phyloP scores from a whole-genome alignment of 1,140 invertebrate genomes.

The Hylyphantes graminicola region DNA sequence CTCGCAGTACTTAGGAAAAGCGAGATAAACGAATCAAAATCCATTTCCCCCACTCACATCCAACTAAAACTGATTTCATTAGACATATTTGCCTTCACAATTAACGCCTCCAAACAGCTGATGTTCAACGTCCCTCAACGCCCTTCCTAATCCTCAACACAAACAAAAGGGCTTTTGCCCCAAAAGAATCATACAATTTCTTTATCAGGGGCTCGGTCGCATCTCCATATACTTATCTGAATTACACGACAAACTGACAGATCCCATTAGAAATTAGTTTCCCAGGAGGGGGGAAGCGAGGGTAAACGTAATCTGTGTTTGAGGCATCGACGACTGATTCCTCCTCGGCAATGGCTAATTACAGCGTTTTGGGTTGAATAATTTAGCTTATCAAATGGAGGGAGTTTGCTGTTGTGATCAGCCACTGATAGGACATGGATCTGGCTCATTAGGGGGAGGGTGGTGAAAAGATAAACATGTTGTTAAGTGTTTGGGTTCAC shows the following conservation, averaged over 20 bases:
- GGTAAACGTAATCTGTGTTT: conserved; percentile 22
- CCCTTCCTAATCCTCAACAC: too few species aligned
- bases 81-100: neutral
- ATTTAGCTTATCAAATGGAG: conserved; percentile 18
- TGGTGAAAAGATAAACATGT: conserved; percentile 26
- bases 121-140: too few species aligned
- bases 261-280: conserved; percentile 23
- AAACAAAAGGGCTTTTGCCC: too few species aligned
- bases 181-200: too few species aligned
- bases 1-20: neutral
- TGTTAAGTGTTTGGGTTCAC: conserved; percentile 10
- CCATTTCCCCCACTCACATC: neutral
- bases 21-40: neutral
- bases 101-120: neutral
- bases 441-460: conserved; percentile 5
- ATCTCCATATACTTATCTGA: conserved; percentile 14
- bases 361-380: conserved; percentile 19
- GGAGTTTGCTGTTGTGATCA: neutral
- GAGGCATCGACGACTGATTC: conserved; percentile 26
- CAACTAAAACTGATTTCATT: neutral
- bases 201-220: neutral
- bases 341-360: conserved; percentile 2
- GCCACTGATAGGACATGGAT: conserved; percentile 17
- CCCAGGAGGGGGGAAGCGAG: neutral
- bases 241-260: conserved; percentile 18